Evolutionary conservation across 2,797 vertebrate species (phyloP).

Genomic region (Pygocentrus nattereri): DNA sequence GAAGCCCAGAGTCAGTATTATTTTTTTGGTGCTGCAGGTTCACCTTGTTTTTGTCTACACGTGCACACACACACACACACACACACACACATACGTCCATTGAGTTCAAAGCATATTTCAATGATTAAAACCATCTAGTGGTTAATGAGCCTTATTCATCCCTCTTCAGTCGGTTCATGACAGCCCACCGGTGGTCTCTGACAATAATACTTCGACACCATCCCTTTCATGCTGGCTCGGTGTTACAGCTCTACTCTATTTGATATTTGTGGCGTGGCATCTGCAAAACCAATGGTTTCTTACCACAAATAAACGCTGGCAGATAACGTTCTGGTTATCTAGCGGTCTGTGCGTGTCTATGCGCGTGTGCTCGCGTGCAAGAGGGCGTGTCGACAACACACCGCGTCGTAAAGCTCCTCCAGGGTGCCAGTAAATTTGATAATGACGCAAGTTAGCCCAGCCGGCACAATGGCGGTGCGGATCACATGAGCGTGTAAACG

Average conservation of each 20-base stretch:
- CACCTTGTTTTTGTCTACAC: no score
- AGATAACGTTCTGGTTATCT: background rate
- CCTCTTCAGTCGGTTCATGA: background rate
- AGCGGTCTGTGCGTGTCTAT: constrained; percentile 1
- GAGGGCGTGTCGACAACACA: constrained; percentile 54
- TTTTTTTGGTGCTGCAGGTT: no score
- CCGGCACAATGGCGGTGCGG: constrained; percentile 44
- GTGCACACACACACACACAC: no score
- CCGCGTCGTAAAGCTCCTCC: constrained; percentile 38
- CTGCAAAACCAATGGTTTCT: background rate
- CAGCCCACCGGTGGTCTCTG: background rate
- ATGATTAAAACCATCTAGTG: background rate
- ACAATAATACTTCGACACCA: background rate
- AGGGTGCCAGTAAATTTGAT: constrained; percentile 42
- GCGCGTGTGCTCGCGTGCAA: constrained; percentile 7
- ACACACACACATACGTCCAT: background rate
- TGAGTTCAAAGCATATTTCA: background rate
- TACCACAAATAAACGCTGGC: background rate
- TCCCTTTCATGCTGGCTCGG: background rate
- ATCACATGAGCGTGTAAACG: constrained; percentile 22
- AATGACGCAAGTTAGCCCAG: constrained; percentile 51
- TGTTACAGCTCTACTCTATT: no score
- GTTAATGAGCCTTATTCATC: background rate
- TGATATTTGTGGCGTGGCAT: no score
- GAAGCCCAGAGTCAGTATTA: no score